Conservation (phyloP, 2,113 vertebrate genomes). For the Tyto alba region DNA sequence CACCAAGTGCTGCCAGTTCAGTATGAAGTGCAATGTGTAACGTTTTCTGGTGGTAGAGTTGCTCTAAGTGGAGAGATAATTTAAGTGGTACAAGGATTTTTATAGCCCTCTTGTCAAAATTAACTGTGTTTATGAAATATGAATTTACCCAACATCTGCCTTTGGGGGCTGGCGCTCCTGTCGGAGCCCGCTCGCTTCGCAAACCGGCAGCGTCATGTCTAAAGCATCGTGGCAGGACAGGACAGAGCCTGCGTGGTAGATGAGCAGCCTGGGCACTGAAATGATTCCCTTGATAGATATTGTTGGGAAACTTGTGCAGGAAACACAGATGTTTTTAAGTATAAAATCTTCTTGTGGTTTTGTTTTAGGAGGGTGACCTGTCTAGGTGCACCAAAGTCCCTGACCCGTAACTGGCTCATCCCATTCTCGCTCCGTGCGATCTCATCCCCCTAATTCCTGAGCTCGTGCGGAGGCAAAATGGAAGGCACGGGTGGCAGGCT, state of each 20-base stretch:
- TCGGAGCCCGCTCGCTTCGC: fast-evolving
- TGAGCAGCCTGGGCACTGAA: fast-evolving
- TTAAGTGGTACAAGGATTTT: neutral
- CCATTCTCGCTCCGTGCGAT: fast-evolving
- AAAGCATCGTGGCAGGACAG: neutral
- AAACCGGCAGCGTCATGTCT: neutral
- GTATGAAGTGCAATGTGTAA: neutral
- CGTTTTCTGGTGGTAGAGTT: neutral
- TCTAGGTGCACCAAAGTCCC: neutral
- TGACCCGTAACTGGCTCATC: neutral
- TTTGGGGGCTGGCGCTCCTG: neutral
- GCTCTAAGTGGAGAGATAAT: constrained; percentile 38
- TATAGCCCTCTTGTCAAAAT: constrained; percentile 38
- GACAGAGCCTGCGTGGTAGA: neutral
- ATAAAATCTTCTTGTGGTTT: neutral
- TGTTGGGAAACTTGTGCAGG: neutral
- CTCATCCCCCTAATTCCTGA: neutral
- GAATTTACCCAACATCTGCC: constrained; percentile 30
- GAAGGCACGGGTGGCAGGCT: fast-evolving
- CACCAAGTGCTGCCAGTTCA: neutral
- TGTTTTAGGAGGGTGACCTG: neutral
- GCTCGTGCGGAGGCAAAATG: fast-evolving
- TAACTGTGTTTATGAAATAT: constrained; percentile 40
- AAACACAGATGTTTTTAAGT: neutral
- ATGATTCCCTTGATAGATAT: fast-evolving